A percentile compares a stretch with the other conserved stretches of the same genome.
phyloP scores from a whole-genome alignment of 2,888 invertebrate species.

The Megastigmus dorsalis region DNA sequence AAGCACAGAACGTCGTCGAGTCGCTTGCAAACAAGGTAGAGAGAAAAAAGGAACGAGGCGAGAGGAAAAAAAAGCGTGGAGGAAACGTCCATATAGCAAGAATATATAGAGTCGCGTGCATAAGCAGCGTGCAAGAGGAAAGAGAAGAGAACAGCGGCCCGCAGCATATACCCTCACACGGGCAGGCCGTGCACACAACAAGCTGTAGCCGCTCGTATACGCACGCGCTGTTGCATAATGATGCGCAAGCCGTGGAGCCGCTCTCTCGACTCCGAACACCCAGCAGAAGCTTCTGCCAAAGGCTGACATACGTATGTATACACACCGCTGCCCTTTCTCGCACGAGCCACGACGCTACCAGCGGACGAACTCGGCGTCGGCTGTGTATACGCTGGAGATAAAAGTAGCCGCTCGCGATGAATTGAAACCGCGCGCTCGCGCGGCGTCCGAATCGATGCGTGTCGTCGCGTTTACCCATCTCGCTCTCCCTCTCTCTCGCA shows the following conservation, averaged over 20 bases:
- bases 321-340: neutral
- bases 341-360: slow-evolving; percentile 31
- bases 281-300: no score
- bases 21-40: neutral
- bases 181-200: no score
- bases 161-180: neutral
- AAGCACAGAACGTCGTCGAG: neutral
- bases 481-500: neutral
- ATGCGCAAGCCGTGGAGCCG: slow-evolving; percentile 63
- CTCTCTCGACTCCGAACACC: slow-evolving; percentile 40
- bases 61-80: neutral
- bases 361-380: neutral
- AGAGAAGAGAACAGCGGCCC: neutral
- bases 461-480: neutral
- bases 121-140: neutral
- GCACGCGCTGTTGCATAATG: slow-evolving; percentile 69
- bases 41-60: neutral
- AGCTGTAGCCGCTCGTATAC: no score
- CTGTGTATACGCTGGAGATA: neutral
- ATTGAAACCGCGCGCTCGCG: no score
- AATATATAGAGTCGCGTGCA: neutral
- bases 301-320: no score
- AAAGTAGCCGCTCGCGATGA: neutral
- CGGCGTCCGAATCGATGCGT: slow-evolving; percentile 50
- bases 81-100: neutral